Base-by-base conservation (phyloP, 2,113 vertebrate species). In the Oncorhynchus clarkii region DNA sequence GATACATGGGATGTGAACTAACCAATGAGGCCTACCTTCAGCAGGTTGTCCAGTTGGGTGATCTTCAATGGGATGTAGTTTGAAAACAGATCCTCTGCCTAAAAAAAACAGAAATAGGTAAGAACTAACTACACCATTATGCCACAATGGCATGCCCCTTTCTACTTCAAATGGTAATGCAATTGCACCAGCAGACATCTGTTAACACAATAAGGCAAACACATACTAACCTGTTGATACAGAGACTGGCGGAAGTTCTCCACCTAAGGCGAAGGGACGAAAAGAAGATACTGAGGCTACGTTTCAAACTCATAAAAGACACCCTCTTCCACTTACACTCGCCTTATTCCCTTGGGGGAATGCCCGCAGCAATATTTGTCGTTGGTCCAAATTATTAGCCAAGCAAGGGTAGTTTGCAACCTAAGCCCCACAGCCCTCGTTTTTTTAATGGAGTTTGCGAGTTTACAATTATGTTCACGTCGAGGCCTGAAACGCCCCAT, bases 71-170 rank as follows among this genome's bases (percentile, higher is more conserved):
- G 96, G 79, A 96, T 92, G 68, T 86, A 84, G 29, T 66, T 89
- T 59, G 88, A 93, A 73, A 97, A 95, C 77, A 96, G 90, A 49
- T 91, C 90, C 54, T 94, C 94, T 20, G 94, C 94, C 96, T 96
- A 83, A 49, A 16, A 67, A 79, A 59, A 45, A 45, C 9, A 45
- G 39, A 11, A 45, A 11, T 45, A 45, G 39, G 39, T 22, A 51
- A 3, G 66, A 49, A 72, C 3, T 1, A 6, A 48, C 48, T 14
- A 57, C 59, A 71, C 57, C 7, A 72, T 0, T 22, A 5, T 12
- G 24, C 14, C 67, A 49, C 31, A 82, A 57, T 1, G 16, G 16
- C 51, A 54, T 18, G 3, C 5, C 51, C 12, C 0, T 18, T 18
- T 18, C 13, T 54, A 18, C 51, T 54, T 54, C 51, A 9, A 67